Evolutionary conservation across 1,140 invertebrate species (phyloP).

Genomic region (Glossosoma conforme): DNA sequence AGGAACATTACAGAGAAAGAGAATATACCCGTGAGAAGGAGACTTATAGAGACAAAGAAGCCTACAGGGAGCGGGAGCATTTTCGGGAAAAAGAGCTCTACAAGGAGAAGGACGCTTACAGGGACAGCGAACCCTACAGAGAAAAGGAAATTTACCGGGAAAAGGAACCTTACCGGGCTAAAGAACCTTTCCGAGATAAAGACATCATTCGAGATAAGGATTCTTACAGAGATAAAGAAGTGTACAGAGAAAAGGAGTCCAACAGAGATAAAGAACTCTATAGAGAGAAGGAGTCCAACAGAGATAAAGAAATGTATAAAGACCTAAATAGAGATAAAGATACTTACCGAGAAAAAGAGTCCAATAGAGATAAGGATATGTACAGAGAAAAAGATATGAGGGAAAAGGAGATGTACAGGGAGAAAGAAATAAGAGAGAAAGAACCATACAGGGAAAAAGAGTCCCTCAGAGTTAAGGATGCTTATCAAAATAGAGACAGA

Average conservation of each 20-base stretch:
- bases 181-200: conserved; percentile 32
- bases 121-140: conserved; percentile 39
- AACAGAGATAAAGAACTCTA: conserved; percentile 36
- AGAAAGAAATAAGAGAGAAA: conserved; percentile 40
- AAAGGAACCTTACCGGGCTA: conserved; percentile 33
- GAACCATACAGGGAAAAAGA: conserved; percentile 34
- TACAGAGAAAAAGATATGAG: conserved; percentile 37
- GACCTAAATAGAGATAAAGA: conserved; percentile 47
- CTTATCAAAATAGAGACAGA: conserved; percentile 8
- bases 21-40: conserved; percentile 31
- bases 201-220: conserved; percentile 48
- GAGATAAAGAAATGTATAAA: conserved; percentile 37
- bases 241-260: conserved; percentile 36
- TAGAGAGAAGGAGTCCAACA: conserved; percentile 32
- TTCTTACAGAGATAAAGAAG: conserved; percentile 44
- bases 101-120: conserved; percentile 31
- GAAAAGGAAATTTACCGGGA: conserved; percentile 43
- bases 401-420: conserved; percentile 46
- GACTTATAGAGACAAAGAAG: conserved; percentile 46
- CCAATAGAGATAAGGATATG: conserved; percentile 33
- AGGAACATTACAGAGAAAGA: conserved; percentile 42
- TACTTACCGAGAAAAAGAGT: conserved; percentile 37
- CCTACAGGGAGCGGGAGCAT: conserved; percentile 42
- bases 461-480: conserved; percentile 35
- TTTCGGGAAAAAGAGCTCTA: conserved; percentile 36